phyloP scores from a whole-genome alignment of 1,140 invertebrate species.

The silkworm (Bombyx mori) region DNA sequence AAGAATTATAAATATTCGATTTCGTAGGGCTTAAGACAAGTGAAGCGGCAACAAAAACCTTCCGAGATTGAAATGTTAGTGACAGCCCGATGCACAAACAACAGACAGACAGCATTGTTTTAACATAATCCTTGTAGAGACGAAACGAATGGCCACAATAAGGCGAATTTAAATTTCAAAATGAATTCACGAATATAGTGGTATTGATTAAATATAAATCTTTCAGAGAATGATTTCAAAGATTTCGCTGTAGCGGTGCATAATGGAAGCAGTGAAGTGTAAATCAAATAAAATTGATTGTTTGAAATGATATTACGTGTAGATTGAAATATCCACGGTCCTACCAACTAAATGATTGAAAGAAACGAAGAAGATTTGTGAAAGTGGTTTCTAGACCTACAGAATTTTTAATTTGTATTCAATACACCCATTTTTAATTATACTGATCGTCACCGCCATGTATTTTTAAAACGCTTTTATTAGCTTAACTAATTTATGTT shows the following conservation, averaged over 20 bases:
- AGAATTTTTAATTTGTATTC: too few relatives aligned
- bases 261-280: background rate
- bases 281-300: background rate
- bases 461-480: too few relatives aligned
- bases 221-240: too few relatives aligned
- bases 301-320: background rate
- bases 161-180: conserved; percentile 64
- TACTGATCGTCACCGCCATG: too few relatives aligned
- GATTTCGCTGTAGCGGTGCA: background rate
- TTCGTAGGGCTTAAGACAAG: conserved; percentile 32
- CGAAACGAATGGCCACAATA: conserved; percentile 62
- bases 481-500: too few relatives aligned
- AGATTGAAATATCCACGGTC: too few relatives aligned
- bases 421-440: too few relatives aligned
- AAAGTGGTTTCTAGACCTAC: too few relatives aligned
- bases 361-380: too few relatives aligned
- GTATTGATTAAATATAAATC: conserved; percentile 44
- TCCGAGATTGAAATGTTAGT: conserved; percentile 65
- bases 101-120: conserved; percentile 64
- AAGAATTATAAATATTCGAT: conserved; percentile 66
- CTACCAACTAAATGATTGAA: too few relatives aligned
- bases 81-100: conserved; percentile 67
- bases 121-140: conserved; percentile 68
- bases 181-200: conserved; percentile 52
- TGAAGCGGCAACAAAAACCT: conserved; percentile 58